Percentiles rank a stretch among this genome's conserved stretches.
These are phyloP conservation scores for Brachionus rotundiformis DNA, from an alignment of 1,140 invertebrate species.

Conservation along the genomic window DNA sequence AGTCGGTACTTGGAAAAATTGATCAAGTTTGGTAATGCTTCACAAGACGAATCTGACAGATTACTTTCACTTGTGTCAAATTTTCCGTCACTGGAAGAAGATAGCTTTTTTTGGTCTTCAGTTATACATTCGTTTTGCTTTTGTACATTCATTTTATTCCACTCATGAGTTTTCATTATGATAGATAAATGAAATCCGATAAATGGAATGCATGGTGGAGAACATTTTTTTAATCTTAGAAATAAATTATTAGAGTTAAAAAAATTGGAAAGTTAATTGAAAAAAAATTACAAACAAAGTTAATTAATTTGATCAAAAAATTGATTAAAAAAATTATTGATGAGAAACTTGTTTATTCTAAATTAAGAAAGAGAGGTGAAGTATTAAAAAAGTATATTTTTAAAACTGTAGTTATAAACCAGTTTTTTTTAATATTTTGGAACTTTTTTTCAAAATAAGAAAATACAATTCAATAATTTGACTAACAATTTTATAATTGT, in stretches of 20 bases:
- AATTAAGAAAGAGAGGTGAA: too few species aligned
- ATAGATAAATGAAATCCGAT: conserved; percentile 25
- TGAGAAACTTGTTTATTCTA: too few species aligned
- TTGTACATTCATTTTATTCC: conserved; percentile 30
- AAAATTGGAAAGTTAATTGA: too few species aligned
- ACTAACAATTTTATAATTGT: too few species aligned
- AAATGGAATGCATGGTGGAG: conserved; percentile 35
- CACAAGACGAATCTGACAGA: neutral
- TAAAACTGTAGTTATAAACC: neutral
- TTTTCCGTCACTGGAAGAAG: neutral
- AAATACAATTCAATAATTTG: too few species aligned
- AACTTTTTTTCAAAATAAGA: too few species aligned
- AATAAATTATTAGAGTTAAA: too few species aligned
- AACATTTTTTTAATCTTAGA: conserved; percentile 39
- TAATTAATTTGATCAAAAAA: too few species aligned
- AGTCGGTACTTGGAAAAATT: conserved; percentile 49
- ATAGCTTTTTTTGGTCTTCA: conserved; percentile 13
- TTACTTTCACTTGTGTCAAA: conserved; percentile 7
- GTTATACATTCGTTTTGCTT: neutral
- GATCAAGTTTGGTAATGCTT: neutral
- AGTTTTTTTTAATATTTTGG: neutral
- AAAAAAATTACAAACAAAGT: too few species aligned
- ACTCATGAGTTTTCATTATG: conserved; percentile 24
- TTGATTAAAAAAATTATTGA: too few species aligned
- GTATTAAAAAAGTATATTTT: too few species aligned